These are phyloP conservation scores for Harmothoe impar DNA, from an alignment of 2,888 invertebrate species.

Conservation along the genomic window DNA sequence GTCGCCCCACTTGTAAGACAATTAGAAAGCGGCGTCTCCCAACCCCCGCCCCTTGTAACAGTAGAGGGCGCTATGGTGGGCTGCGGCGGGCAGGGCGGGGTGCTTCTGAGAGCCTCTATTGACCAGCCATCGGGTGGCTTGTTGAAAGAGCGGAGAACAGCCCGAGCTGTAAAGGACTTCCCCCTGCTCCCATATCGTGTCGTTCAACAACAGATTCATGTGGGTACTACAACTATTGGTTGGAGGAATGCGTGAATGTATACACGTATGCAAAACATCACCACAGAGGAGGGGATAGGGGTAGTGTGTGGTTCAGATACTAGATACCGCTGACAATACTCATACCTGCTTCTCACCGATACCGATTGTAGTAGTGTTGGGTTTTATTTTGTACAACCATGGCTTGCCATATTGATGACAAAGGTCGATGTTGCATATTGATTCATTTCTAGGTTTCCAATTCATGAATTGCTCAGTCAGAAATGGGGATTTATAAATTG, in stretches of 20 bases:
- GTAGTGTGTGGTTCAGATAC: no score
- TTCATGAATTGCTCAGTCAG: no score
- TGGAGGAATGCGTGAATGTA: constrained; percentile 7
- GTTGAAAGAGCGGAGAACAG: constrained; percentile 15
- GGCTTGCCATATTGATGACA: no score
- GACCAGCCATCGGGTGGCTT: constrained; percentile 15
- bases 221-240: background rate
- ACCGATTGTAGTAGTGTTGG: no score
- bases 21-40: background rate
- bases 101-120: constrained; percentile 5
- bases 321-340: no score
- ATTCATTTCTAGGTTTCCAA: no score
- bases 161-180: background rate
- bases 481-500: no score
- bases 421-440: no score
- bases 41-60: background rate
- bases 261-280: background rate
- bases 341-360: no score
- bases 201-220: background rate
- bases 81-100: background rate
- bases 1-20: constrained; percentile 37
- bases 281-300: background rate
- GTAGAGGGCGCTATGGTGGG: background rate
- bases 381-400: no score
- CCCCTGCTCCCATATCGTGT: no score